Conservation (phyloP, 2,113 vertebrate genomes). For the Acinonyx jubatus region DNA sequence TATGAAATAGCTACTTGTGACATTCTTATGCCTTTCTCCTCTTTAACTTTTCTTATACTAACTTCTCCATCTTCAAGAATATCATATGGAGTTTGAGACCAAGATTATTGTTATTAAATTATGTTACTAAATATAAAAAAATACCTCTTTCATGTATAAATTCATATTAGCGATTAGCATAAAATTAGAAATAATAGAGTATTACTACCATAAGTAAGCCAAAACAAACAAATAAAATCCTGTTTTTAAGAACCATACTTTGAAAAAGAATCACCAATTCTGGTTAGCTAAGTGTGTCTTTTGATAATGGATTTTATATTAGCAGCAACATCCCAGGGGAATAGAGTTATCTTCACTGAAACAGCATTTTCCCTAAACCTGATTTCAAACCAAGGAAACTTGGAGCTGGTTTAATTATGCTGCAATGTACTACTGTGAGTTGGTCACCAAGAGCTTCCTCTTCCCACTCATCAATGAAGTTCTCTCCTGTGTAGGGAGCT, state of each 20-base stretch:
- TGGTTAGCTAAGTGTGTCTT: neutral
- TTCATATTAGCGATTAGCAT: neutral
- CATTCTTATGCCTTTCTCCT: neutral
- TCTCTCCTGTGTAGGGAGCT: neutral
- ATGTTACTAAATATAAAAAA: neutral
- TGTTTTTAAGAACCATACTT: neutral
- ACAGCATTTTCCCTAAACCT: constrained; percentile 45
- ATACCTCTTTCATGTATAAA: neutral
- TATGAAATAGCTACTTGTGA: neutral
- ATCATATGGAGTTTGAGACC: neutral
- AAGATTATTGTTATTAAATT: neutral
- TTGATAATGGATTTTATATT: constrained; percentile 40
- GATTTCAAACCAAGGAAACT: constrained; percentile 46
- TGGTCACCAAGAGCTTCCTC: neutral
- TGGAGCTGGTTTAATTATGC: constrained; percentile 38
- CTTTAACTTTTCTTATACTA: neutral
- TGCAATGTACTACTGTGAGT: neutral
- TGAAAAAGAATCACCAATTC: neutral
- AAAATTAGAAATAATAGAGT: neutral
- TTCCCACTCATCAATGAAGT: neutral
- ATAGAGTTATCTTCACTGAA: neutral
- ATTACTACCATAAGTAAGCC: neutral
- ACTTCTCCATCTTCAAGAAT: neutral
- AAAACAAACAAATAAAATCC: neutral
- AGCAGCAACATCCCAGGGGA: neutral